Conservation (phyloP, 2,888 invertebrate genomes). For the Drosophila recens region DNA sequence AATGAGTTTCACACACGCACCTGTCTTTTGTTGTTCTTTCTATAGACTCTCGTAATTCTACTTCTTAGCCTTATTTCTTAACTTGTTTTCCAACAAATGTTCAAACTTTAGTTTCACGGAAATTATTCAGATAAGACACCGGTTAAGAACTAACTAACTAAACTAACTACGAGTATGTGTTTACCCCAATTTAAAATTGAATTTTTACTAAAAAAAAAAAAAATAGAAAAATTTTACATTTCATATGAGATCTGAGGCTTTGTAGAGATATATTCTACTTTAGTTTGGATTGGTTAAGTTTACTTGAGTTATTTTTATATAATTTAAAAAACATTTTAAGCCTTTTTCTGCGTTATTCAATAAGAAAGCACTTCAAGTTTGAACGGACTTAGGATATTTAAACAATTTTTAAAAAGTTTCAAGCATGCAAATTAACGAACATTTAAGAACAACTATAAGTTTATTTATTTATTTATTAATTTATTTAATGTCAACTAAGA, state of each 20-base stretch:
- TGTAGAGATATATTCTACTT: not conserved
- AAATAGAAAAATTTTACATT: too few relatives aligned
- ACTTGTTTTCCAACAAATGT: conserved; percentile 15
- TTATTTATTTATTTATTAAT: too few relatives aligned
- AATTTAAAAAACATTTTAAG: too few relatives aligned
- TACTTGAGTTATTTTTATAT: not conserved
- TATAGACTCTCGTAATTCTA: not conserved
- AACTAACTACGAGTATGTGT: not conserved
- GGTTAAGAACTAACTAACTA: not conserved
- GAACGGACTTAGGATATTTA: too few relatives aligned
- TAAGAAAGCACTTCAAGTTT: too few relatives aligned
- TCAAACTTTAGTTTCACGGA: conserved; percentile 8
- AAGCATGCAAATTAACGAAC: too few relatives aligned
- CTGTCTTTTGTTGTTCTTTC: conserved; percentile 27
- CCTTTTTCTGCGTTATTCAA: too few relatives aligned
- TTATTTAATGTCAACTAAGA: too few relatives aligned
- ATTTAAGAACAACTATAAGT: too few relatives aligned
- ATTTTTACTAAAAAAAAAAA: too few relatives aligned
- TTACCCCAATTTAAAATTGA: not conserved
- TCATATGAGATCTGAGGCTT: not conserved
- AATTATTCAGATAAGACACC: conserved; percentile 11
- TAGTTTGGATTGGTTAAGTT: not conserved
- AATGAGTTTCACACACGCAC: conserved; percentile 64
- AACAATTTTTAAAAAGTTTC: too few relatives aligned
- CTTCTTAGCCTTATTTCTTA: not conserved